Base-by-base conservation (phyloP, 37 sponge, comb jelly and placozoan species). In the Halichondria panicea region DNA sequence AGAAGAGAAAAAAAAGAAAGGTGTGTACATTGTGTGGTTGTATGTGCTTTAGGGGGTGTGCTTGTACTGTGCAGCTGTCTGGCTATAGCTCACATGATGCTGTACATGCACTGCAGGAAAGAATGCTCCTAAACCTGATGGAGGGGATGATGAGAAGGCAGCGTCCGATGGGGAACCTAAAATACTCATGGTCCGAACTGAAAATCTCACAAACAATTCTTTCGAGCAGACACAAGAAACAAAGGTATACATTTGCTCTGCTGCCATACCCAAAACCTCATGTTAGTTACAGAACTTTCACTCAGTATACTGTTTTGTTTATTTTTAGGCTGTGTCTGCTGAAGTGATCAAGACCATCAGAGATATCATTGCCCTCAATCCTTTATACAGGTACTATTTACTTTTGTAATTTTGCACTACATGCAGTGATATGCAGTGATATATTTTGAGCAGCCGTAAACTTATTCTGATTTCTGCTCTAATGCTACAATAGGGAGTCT, bases 301-400 rank as follows among this genome's bases (percentile, higher is more conserved):
- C 52, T 48, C 52, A 15, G 52, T 48, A 18, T 48, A 15, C 52
- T 48, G 11, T 15, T 48, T 15, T 48, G 11, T 15, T 48, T 48
- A 48, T 15, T 15, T 11, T 53, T 44, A 75, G 92, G 98, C 98
- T 36, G 44, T 97, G 0, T 84, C 92, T 52, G 94, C 92, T 39
- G 98, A 97, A 68, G 82, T 97, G 8, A 85, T 97, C 45, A 91
- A 97, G 50, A 97, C 98, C 32, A 85, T 97, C 35, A 83, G 98
- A 2, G 94, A 97, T 69, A 88, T 97, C 46, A 86, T 97, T 38
- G 80, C 79, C 21, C 77, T 88, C 43, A 97, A 91, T 70, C 94
- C 94, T 19, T 67, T 97, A 36, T 97, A 92, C 74, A 88, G 69
- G 90, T 88, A 37, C 11, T 77, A 12, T 48, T 48, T 48, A 48